A percentile compares a stretch with the other conserved stretches of the same genome.
These are phyloP conservation scores for Rattus norvegicus DNA, from an alignment of 2,113 vertebrate species.

Conservation along the genomic window DNA sequence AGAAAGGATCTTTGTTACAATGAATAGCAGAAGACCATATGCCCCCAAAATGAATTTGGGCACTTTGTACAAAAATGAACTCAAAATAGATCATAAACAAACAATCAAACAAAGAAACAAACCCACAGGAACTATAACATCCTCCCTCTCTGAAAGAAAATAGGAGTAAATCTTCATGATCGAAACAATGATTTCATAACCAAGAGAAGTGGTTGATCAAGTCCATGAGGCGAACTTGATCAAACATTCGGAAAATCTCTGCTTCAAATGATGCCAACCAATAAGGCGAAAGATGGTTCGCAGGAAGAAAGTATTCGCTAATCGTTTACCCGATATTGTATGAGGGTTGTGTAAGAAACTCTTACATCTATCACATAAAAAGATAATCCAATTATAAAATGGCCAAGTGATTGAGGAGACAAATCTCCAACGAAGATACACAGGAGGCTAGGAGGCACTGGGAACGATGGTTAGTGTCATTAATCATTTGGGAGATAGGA, in stretches of 20 bases:
- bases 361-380: background rate
- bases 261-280: background rate
- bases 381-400: constrained; percentile 23
- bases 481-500: background rate
- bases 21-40: background rate
- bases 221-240: background rate
- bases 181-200: background rate
- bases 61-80: background rate
- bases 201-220: background rate
- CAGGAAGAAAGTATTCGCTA: background rate
- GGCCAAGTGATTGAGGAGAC: background rate
- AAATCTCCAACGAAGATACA: constrained; percentile 7
- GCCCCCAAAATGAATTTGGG: background rate
- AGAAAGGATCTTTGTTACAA: background rate
- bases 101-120: background rate
- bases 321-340: background rate
- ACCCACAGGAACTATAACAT: background rate
- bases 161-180: background rate
- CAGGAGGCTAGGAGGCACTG: background rate
- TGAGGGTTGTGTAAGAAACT: background rate
- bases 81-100: background rate
- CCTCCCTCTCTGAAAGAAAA: background rate
- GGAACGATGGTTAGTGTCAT: background rate
- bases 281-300: background rate
- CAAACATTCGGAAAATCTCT: background rate